These are phyloP conservation scores for Eupithecia abbreviata DNA, from an alignment of 2,888 invertebrate genomes.

Conservation along the genomic window DNA sequence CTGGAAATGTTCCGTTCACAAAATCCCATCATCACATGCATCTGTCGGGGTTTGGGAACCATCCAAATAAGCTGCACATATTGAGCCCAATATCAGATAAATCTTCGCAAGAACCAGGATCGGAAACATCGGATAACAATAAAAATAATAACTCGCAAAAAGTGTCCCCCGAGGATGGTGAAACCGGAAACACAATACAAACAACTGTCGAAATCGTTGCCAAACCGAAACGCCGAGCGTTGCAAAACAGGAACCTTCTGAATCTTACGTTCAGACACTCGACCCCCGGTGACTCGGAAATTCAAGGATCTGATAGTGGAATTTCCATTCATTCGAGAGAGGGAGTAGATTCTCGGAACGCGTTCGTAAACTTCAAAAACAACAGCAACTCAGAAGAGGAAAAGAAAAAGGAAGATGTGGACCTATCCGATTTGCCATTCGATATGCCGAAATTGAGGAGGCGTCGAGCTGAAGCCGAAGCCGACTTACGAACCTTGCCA, in stretches of 20 bases:
- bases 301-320: conserved; percentile 94
- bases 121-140: conserved; percentile 92
- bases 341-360: conserved; percentile 87
- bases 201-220: conserved; percentile 80
- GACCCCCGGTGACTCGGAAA: conserved; percentile 88
- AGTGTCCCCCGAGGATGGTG: conserved; percentile 87
- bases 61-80: conserved; percentile 91
- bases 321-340: conserved; percentile 93
- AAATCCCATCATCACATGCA: conserved; percentile 86
- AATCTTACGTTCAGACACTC: conserved; percentile 87
- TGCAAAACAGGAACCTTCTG: conserved; percentile 90
- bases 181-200: conserved; percentile 73
- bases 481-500: conserved; percentile 91
- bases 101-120: conserved; percentile 93
- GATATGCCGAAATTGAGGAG: conserved; percentile 94
- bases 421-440: conserved; percentile 92
- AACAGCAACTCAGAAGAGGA: conserved; percentile 82
- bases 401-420: conserved; percentile 84
- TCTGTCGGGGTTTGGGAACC: conserved; percentile 87
- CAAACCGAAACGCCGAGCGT: conserved; percentile 86
- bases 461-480: conserved; percentile 88
- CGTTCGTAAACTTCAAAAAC: conserved; percentile 85
- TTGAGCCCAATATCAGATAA: conserved; percentile 95
- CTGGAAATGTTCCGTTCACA: conserved; percentile 85
- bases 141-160: conserved; percentile 91